Evolutionary conservation across 2,797 vertebrate genomes (phyloP).

Genomic region (Otolemur crassicaudatus): DNA sequence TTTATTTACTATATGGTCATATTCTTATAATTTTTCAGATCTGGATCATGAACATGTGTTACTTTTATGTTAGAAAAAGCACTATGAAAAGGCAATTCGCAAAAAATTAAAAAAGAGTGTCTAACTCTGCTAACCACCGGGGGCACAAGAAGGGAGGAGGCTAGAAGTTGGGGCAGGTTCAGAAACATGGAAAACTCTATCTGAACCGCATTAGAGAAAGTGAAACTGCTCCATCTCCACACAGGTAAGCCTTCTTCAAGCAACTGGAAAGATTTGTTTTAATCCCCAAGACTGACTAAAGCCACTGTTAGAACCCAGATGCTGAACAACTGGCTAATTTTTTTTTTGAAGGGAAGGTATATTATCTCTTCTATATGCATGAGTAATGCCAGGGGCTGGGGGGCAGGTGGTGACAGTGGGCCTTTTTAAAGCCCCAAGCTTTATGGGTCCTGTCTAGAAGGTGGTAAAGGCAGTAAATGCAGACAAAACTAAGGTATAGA

Average conservation of each 20-base stretch:
- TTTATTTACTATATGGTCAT: not conserved
- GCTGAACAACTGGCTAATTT: not conserved
- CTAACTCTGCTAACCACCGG: not conserved
- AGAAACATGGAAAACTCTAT: not conserved
- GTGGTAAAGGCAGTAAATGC: not conserved
- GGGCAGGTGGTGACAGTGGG: not conserved
- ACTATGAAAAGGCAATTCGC: not conserved
- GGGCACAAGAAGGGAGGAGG: not conserved
- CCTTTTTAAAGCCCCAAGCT: not conserved
- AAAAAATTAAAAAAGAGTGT: constrained; percentile 10
- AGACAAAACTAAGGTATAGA: constrained; percentile 18
- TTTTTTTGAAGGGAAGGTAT: not conserved
- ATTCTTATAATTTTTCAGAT: not conserved
- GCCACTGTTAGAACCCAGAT: constrained; percentile 11
- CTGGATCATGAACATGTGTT: not conserved
- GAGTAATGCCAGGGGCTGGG: not conserved
- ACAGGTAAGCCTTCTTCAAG: constrained; percentile 38
- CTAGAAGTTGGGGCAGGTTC: not conserved
- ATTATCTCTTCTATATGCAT: not conserved
- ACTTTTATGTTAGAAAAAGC: constrained; percentile 7
- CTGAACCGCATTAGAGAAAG: not conserved
- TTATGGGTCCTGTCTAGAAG: not conserved
- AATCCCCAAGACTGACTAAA: constrained; percentile 45
- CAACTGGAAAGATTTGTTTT: constrained; percentile 62
- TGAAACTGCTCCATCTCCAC: not conserved